Percentiles rank a stretch among this genome's conserved stretches.
Conservation (phyloP, 2,113 vertebrate species). For the Erythrocebus patas region DNA sequence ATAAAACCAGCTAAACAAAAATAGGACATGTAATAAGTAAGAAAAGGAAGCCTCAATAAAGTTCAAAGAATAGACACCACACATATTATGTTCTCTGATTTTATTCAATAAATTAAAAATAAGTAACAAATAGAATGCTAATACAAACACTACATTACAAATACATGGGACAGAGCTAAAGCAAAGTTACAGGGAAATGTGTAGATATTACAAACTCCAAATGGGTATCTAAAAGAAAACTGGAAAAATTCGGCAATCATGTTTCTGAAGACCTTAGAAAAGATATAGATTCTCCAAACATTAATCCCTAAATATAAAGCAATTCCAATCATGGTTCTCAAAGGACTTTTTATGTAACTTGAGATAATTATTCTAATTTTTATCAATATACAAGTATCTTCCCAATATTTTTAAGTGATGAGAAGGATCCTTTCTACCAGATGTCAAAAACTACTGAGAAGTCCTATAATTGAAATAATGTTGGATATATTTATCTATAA, state of each 20-base stretch:
- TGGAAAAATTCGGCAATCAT: no score
- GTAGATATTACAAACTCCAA: not conserved
- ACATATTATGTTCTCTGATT: not conserved
- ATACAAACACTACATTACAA: not conserved
- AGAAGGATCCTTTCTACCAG: not conserved
- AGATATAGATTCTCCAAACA: not conserved
- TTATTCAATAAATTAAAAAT: slow-evolving; percentile 19
- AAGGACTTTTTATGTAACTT: not conserved
- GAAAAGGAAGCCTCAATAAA: not conserved
- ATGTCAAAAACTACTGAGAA: not conserved
- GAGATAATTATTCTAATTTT: not conserved
- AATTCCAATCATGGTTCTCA: not conserved
- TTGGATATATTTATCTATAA: not conserved
- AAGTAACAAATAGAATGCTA: not conserved
- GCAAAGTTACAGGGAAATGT: not conserved
- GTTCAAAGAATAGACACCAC: not conserved
- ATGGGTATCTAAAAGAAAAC: not conserved
- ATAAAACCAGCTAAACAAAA: not conserved
- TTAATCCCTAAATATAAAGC: not conserved
- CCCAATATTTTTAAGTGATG: not conserved
- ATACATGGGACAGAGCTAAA: not conserved
- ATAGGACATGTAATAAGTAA: not conserved
- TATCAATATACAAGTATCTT: not conserved
- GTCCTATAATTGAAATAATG: not conserved
- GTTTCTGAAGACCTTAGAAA: not conserved